phyloP scores from a whole-genome alignment of 2,888 invertebrate genomes.

The Drosophila atroscutellata region DNA sequence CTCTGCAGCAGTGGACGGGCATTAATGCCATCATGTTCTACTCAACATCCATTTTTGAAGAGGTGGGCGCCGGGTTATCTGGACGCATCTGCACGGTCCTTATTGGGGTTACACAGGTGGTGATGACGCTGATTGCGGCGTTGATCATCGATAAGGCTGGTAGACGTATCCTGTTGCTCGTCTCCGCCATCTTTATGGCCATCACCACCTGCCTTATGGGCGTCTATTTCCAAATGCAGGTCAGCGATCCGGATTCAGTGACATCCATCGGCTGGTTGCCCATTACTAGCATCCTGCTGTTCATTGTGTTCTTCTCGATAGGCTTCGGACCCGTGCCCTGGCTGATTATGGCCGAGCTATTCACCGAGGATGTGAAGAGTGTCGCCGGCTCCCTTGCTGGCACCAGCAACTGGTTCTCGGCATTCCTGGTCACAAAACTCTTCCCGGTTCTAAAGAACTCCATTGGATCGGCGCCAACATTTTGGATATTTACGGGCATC shows the following conservation, averaged over 20 bases:
- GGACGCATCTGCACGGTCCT: constrained; percentile 89
- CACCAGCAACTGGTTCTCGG: constrained; percentile 91
- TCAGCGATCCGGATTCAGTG: constrained; percentile 81
- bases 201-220: constrained; percentile 89
- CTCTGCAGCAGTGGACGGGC: constrained; percentile 94
- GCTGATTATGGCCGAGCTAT: constrained; percentile 91
- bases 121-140: constrained; percentile 88
- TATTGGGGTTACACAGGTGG: constrained; percentile 91
- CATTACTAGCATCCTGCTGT: constrained; percentile 89
- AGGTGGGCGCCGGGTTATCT: constrained; percentile 84
- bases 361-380: constrained; percentile 91
- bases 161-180: constrained; percentile 89
- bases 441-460: constrained; percentile 87
- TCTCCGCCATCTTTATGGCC: constrained; percentile 90
- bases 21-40: constrained; percentile 93
- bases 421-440: constrained; percentile 91
- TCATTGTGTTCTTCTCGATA: constrained; percentile 91
- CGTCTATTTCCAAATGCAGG: constrained; percentile 87
- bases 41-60: constrained; percentile 89
- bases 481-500: constrained; percentile 90
- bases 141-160: constrained; percentile 92
- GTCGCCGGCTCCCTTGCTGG: constrained; percentile 91
- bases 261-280: constrained; percentile 89
- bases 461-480: constrained; percentile 88
- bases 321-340: constrained; percentile 93